Percentiles rank a stretch among this genome's conserved stretches.
Evolutionary conservation across 1,140 invertebrate genomes (phyloP).

Genomic region (Trichoplusia ni): DNA sequence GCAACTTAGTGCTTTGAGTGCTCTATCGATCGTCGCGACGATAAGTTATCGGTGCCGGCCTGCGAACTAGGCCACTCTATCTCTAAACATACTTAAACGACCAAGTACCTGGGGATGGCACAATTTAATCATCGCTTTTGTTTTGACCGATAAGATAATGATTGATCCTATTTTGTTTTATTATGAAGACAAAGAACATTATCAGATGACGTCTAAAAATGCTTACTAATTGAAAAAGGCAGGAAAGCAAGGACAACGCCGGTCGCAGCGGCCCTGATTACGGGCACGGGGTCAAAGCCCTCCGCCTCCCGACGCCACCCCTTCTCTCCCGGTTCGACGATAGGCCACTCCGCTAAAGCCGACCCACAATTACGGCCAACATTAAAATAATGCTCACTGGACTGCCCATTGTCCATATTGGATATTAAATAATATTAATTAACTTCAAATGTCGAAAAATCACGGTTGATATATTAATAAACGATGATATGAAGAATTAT

Average conservation of each 20-base stretch:
- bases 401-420: not conserved
- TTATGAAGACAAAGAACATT: constrained; percentile 3
- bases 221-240: not conserved
- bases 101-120: constrained; percentile 22
- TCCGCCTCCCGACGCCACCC: constrained; percentile 16
- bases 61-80: constrained; percentile 65
- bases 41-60: constrained; percentile 63
- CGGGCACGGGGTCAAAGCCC: constrained; percentile 45
- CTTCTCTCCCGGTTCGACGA: constrained; percentile 18
- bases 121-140: constrained; percentile 33
- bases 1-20: constrained; percentile 44
- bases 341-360: constrained; percentile 12
- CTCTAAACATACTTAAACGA: constrained; percentile 42
- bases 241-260: constrained; percentile 18
- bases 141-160: constrained; percentile 23
- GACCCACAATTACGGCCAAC: constrained; percentile 33
- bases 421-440: constrained; percentile 19
- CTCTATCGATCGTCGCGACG: constrained; percentile 62
- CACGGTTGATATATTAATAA: not conserved
- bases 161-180: not conserved
- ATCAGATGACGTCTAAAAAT: constrained; percentile 13
- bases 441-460: not conserved
- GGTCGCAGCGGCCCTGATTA: constrained; percentile 39
- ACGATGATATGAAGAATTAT: too few relatives aligned
- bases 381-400: constrained; percentile 28